phyloP scores from a whole-genome alignment of 2,797 vertebrate species.

The Alauda arvensis region DNA sequence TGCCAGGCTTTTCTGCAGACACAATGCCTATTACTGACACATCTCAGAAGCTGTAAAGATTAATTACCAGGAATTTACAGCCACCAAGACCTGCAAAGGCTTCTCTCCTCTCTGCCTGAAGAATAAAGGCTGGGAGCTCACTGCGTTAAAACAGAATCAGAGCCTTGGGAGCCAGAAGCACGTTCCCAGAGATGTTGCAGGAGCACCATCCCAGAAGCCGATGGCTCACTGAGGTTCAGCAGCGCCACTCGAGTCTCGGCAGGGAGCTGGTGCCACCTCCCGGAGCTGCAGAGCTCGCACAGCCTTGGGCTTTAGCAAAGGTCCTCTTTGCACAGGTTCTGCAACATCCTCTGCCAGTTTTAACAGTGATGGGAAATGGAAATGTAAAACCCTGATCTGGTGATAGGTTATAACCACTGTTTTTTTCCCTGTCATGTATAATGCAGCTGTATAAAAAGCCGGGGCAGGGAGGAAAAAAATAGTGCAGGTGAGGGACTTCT shows the following conservation, averaged over 20 bases:
- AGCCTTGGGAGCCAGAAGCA: neutral
- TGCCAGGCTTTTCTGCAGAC: neutral
- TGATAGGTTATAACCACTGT: neutral
- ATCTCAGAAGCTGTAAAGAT: neutral
- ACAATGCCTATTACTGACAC: neutral
- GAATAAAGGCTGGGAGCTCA: neutral
- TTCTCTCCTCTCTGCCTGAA: neutral
- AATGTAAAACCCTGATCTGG: neutral
- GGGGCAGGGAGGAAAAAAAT: accelerated
- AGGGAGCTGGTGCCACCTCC: slow-evolving; percentile 33
- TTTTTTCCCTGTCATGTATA: accelerated
- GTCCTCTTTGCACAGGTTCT: neutral
- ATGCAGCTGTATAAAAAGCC: neutral
- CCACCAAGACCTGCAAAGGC: neutral
- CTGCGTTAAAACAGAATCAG: neutral
- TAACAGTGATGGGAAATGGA: neutral
- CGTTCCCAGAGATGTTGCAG: neutral
- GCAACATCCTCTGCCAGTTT: neutral
- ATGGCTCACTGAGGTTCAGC: accelerated
- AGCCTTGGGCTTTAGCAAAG: neutral
- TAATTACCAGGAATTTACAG: neutral
- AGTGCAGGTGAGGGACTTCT: neutral
- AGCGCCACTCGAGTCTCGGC: accelerated
- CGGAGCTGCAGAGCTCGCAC: neutral
- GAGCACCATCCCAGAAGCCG: neutral